These are phyloP conservation scores for Saccostrea cuccullata DNA, from an alignment of 1,140 invertebrate species.

Conservation along the genomic window DNA sequence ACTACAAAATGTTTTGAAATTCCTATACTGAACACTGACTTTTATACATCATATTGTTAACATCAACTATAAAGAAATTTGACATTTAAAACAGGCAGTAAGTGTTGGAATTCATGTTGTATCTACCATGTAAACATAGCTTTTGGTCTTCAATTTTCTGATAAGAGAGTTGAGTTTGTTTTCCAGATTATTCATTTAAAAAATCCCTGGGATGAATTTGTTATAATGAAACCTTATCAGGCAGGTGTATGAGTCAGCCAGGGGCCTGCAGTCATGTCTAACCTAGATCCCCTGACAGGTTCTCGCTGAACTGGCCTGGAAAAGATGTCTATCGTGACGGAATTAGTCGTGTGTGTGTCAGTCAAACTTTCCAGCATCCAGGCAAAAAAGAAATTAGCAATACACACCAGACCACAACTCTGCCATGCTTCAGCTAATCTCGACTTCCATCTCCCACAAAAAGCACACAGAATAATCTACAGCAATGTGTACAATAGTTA, in stretches of 20 bases:
- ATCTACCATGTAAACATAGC: not conserved
- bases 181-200: constrained; percentile 30
- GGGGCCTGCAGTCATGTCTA: constrained; percentile 31
- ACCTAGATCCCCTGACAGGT: constrained; percentile 28
- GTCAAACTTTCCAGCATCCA: not conserved
- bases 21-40: not conserved
- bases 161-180: constrained; percentile 28
- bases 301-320: constrained; percentile 10
- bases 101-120: constrained; percentile 6
- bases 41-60: not conserved
- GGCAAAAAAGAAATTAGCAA: constrained; percentile 18
- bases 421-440: constrained; percentile 26
- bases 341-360: constrained; percentile 29
- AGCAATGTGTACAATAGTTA: not conserved
- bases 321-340: not conserved
- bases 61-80: constrained; percentile 19
- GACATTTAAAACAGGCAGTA: constrained; percentile 11
- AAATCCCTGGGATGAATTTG: constrained; percentile 17
- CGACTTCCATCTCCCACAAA: not conserved
- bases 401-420: not conserved
- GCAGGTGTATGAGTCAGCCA: constrained; percentile 18
- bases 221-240: constrained; percentile 31
- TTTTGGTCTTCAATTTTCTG: constrained; percentile 32
- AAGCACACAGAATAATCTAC: not conserved
- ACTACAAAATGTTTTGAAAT: constrained; percentile 21